Base-by-base conservation (phyloP, 2,888 invertebrate species). In the Allolobophora icterica region DNA sequence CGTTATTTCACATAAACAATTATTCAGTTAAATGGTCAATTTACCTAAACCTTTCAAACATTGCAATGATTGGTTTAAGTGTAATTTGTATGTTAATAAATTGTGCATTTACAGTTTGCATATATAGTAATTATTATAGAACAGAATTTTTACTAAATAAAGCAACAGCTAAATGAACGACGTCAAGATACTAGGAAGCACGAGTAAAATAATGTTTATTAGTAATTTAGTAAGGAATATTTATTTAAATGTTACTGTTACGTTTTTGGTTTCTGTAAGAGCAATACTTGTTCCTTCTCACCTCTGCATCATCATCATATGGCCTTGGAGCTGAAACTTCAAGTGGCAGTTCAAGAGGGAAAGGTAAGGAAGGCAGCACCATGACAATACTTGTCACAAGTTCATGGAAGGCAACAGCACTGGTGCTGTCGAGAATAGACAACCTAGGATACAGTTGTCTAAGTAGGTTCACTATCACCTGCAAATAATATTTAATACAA, bases 351-450 rank as follows among this genome's bases (percentile, higher is more conserved):
- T 87, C 87, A 35, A 87, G 34, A 24, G 35, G 87, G 35, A 87
- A 87, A 24, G 87, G 35, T 8, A 87, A 38, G 13, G 35, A 87
- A 21, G 87, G 35, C 13, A 38, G 5, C 19, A 38, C 87, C 87
- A 87, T 87, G 87, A 87, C 87, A 24, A 87, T 15, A 87, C 35
- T 35, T 87, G 35, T 87, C 33, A 87, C 38, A 35, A 87, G 87
- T 34, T 87, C 87, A 38, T 38, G 35, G 87, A 87, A 87, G 8
- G 87, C 38, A 38, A 24, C 38, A 15, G 35, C 87, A 87, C 38
- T 35, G 87, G 4, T 87, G 24, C 87, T 38, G 17, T 38, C 87
- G 35, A 38, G 19, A 24, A 24, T 17, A 34, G 71, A 71, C 71
- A 87, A 35, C 87, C 87, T 87, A 35, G 87, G 87, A 87, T 87